A percentile compares a stretch with the other conserved stretches of the same genome.
Evolutionary conservation across 2,888 invertebrate genomes (phyloP).

Genomic region (Caenorhabditis plicata): DNA sequence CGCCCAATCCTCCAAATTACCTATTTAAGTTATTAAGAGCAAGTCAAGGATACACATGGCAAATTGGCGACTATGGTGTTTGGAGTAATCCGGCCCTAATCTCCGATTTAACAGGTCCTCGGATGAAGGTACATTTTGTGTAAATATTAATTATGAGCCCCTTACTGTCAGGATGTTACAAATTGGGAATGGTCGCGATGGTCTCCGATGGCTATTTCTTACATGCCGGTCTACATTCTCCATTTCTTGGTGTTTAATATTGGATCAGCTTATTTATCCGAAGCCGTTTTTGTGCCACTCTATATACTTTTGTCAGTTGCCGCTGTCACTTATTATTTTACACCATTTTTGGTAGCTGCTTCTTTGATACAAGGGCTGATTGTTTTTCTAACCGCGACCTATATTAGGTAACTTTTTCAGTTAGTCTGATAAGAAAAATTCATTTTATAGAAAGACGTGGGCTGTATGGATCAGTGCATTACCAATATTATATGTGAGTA

Average conservation of each 20-base stretch:
- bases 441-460: conserved; percentile 27
- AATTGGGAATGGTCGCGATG: conserved; percentile 66
- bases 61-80: conserved; percentile 36
- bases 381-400: conserved; percentile 46
- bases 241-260: conserved; percentile 62
- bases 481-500: conserved; percentile 56
- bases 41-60: conserved; percentile 33
- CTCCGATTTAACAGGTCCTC: conserved; percentile 21
- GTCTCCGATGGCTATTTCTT: conserved; percentile 52
- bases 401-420: conserved; percentile 34
- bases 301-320: conserved; percentile 48
- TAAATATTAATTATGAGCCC: not conserved
- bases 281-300: conserved; percentile 36
- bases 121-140: conserved; percentile 56
- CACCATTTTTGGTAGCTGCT: conserved; percentile 45
- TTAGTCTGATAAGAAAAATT: not conserved
- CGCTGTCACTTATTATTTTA: conserved; percentile 47
- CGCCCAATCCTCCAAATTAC: not conserved
- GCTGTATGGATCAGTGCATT: conserved; percentile 60
- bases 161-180: conserved; percentile 56
- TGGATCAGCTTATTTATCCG: conserved; percentile 38
- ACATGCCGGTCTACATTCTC: conserved; percentile 51
- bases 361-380: conserved; percentile 54
- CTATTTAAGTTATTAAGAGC: conserved; percentile 18
- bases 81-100: conserved; percentile 33